Conservation (phyloP, 2,888 invertebrate genomes). For the Linhomoeus sp. region DNA sequence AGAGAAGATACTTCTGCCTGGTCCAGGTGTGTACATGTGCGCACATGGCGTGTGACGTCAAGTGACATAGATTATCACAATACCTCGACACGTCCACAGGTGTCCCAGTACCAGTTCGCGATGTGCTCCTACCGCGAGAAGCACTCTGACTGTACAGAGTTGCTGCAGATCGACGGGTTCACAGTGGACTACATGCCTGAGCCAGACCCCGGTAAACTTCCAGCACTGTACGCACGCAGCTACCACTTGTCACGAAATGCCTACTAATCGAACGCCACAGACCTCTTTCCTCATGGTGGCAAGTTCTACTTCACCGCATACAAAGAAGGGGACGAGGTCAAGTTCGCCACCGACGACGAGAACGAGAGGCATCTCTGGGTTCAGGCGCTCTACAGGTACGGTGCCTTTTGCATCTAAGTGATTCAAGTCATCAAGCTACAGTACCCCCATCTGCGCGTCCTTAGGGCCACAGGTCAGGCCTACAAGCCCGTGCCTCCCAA, state of each 20-base stretch:
- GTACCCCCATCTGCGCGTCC: slow-evolving; percentile 38
- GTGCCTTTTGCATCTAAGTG: slow-evolving; percentile 33
- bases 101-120: slow-evolving; percentile 95
- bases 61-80: slow-evolving; percentile 95
- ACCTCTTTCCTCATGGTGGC: slow-evolving; percentile 54
- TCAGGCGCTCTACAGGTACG: slow-evolving; percentile 51
- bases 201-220: slow-evolving; percentile 79
- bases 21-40: slow-evolving; percentile 67
- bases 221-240: too few relatives aligned
- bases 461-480: slow-evolving; percentile 90
- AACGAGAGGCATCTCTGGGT: slow-evolving; percentile 97
- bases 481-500: slow-evolving; percentile 88
- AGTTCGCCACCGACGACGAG: slow-evolving; percentile 87
- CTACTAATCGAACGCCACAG: slow-evolving; percentile 42
- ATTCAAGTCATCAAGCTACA: background rate
- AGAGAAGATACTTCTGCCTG: slow-evolving; percentile 86
- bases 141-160: slow-evolving; percentile 95
- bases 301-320: slow-evolving; percentile 96
- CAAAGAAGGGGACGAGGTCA: slow-evolving; percentile 87
- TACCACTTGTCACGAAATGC: too few relatives aligned
- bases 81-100: slow-evolving; percentile 41
- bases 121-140: slow-evolving; percentile 99
- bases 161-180: slow-evolving; percentile 97
- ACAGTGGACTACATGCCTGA: slow-evolving; percentile 93
- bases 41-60: slow-evolving; percentile 97